Percentiles rank a stretch among this genome's conserved stretches.
phyloP scores from a whole-genome alignment of 2,888 invertebrate species.

The Eutolmus rufibarbis region DNA sequence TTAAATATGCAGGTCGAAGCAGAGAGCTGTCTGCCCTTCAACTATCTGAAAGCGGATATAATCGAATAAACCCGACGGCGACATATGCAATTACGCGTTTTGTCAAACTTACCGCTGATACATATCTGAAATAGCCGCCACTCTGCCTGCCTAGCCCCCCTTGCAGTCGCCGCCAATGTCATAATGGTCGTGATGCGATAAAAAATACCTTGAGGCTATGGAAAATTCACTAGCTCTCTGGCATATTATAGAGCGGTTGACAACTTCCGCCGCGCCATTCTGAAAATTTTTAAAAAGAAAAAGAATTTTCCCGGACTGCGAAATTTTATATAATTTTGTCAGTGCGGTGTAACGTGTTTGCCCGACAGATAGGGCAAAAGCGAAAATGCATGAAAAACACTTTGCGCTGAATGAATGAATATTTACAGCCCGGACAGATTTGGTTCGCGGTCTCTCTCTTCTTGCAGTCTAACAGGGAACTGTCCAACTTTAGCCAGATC shows the following conservation, averaged over 20 bases:
- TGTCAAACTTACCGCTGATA: constrained; percentile 43
- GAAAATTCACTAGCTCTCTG: neutral
- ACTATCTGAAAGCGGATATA: constrained; percentile 4
- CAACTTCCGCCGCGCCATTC: neutral
- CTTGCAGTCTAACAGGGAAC: neutral
- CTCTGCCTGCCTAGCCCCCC: neutral
- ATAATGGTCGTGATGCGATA: neutral
- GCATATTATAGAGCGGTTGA: neutral
- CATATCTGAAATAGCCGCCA: neutral
- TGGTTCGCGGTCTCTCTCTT: neutral
- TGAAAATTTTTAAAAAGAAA: neutral
- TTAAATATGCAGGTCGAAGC: neutral
- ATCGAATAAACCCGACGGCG: constrained; percentile 44
- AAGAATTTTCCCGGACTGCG: neutral
- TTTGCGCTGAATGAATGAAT: neutral
- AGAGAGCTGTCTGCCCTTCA: neutral
- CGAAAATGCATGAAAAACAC: neutral
- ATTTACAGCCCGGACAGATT: neutral
- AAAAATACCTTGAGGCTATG: neutral
- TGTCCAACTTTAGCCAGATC: neutral
- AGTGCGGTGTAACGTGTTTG: neutral
- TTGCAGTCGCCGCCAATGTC: neutral
- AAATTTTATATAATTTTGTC: neutral
- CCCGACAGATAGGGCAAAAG: neutral
- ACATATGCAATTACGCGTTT: constrained; percentile 49